Conservation (phyloP, 2,888 invertebrate species). For the Apeira syringaria region DNA sequence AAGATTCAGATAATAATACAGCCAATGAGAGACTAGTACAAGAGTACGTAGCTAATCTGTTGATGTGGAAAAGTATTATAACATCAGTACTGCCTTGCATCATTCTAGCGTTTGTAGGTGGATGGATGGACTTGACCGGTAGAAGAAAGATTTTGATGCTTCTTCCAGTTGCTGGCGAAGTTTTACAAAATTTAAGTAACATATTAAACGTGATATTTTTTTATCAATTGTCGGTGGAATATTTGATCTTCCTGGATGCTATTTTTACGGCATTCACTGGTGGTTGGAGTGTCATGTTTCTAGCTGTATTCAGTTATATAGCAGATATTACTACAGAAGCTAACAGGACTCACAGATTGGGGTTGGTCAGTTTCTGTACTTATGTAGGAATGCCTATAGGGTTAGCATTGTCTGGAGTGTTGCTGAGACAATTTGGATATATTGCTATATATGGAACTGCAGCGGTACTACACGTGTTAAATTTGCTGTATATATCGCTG, state of each 20-base stretch:
- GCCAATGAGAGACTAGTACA: constrained; percentile 82
- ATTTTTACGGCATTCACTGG: constrained; percentile 36
- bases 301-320: constrained; percentile 39
- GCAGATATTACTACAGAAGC: constrained; percentile 36
- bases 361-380: constrained; percentile 39
- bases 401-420: constrained; percentile 36
- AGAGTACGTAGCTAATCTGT: constrained; percentile 86
- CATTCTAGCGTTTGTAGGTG: constrained; percentile 88
- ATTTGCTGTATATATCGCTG: constrained; percentile 34
- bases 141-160: constrained; percentile 88
- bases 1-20: constrained; percentile 69
- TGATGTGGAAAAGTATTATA: constrained; percentile 89
- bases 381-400: constrained; percentile 42
- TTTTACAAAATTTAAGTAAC: constrained; percentile 86
- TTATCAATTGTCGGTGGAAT: constrained; percentile 88
- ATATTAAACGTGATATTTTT: constrained; percentile 89
- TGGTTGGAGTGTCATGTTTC: constrained; percentile 34
- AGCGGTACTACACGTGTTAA: constrained; percentile 29
- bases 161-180: constrained; percentile 88
- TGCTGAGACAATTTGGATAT: constrained; percentile 37
- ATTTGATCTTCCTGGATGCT: constrained; percentile 43
- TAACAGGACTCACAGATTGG: constrained; percentile 42
- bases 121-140: constrained; percentile 86
- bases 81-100: constrained; percentile 89
- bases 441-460: constrained; percentile 37